These are phyloP conservation scores for Arbacia lixula DNA, from an alignment of 53 echinoderm and acorn worm species.

Conservation along the genomic window DNA sequence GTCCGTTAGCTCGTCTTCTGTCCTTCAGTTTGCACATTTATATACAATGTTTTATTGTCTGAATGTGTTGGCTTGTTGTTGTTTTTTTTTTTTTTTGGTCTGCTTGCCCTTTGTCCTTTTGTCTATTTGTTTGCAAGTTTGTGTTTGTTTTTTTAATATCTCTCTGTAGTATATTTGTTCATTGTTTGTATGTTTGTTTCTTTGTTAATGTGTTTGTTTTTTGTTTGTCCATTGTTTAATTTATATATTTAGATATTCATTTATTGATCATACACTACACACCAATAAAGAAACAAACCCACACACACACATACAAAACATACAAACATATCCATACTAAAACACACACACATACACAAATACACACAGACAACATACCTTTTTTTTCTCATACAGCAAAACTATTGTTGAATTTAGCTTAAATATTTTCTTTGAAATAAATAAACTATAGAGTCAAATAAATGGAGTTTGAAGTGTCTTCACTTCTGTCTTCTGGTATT, in stretches of 20 bases:
- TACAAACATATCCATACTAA: not conserved
- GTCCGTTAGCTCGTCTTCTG: not conserved
- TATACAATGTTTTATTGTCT: no score
- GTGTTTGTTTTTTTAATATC: no score
- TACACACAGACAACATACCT: not conserved
- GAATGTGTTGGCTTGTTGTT: no score
- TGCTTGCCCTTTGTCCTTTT: no score
- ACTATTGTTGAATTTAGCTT: not conserved
- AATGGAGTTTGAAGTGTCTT: conserved; percentile 12
- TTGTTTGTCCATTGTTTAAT: not conserved
- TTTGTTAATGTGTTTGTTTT: conserved; percentile 1
- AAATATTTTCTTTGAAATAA: conserved; percentile 1
- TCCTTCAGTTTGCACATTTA: not conserved
- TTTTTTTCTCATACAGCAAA: conserved; percentile 7
- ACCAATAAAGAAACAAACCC: not conserved
- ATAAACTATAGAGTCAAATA: not conserved
- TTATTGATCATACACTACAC: not conserved
- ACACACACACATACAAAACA: not conserved
- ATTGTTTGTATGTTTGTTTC: not conserved
- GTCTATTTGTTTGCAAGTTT: no score
- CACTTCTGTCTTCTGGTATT: conserved; percentile 4
- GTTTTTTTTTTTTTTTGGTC: no score
- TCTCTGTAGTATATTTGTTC: no score
- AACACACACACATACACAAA: not conserved
- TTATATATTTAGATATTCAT: conserved; percentile 9